These are phyloP conservation scores for Ericerus pela DNA, from an alignment of 1,140 invertebrate genomes.

Conservation along the genomic window DNA sequence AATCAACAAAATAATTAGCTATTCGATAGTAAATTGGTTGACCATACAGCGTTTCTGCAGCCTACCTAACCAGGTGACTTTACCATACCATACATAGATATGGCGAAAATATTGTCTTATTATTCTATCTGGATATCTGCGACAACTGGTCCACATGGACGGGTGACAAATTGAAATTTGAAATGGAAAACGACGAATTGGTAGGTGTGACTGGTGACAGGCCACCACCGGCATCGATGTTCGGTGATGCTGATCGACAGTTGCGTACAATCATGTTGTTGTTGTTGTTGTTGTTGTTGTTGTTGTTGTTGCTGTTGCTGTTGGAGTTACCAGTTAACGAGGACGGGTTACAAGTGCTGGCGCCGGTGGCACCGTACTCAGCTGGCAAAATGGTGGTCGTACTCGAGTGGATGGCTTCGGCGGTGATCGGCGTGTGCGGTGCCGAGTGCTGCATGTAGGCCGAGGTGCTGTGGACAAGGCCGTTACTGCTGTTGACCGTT, in stretches of 20 bases:
- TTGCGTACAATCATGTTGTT: background rate
- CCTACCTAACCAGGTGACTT: too few species aligned
- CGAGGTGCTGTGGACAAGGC: background rate
- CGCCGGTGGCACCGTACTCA: too few species aligned
- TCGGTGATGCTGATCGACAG: background rate
- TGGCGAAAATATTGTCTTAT: too few species aligned
- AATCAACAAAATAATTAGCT: too few species aligned
- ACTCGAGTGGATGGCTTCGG: background rate
- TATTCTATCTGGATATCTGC: background rate
- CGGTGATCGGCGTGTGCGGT: background rate
- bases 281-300: background rate
- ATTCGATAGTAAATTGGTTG: too few species aligned
- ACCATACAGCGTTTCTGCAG: too few species aligned
- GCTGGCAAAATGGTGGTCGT: background rate
- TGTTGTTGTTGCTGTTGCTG: background rate
- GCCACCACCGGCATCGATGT: background rate
- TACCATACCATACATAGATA: too few species aligned
- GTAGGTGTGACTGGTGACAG: background rate
- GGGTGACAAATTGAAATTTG: slow-evolving; percentile 2
- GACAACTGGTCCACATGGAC: slow-evolving; percentile 5
- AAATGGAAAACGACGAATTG: slow-evolving; percentile 4
- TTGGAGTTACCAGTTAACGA: too few species aligned
- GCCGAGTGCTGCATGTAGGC: slow-evolving; percentile 1
- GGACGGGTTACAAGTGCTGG: too few species aligned
- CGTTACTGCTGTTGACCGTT: background rate